A percentile compares a stretch with the other conserved stretches of the same genome.
Conservation (phyloP, 2,113 vertebrate species). For the Tragulus kanchil region DNA sequence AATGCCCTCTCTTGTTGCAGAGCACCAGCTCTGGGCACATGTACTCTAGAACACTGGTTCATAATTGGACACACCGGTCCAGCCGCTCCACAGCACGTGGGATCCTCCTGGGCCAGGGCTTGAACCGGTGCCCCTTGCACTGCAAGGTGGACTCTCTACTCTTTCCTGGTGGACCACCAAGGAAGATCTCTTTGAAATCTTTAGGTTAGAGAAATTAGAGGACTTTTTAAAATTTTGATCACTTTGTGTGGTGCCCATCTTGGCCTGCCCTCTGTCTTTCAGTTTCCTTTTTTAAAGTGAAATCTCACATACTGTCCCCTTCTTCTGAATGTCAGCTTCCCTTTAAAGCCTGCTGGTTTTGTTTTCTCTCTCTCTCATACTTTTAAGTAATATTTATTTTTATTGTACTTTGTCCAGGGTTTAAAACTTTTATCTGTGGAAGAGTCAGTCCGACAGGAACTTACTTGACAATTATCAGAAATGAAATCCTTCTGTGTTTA, state of each 20-base stretch:
- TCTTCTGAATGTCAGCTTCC: not conserved
- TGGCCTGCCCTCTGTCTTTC: not conserved
- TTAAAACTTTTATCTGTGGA: not conserved
- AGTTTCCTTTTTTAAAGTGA: not conserved
- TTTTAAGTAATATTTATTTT: conserved; percentile 6
- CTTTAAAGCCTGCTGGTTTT: not conserved
- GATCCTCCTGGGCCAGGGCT: too few species aligned
- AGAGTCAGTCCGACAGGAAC: not conserved
- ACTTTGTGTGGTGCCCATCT: not conserved
- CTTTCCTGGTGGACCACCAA: too few species aligned
- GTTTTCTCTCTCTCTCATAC: not conserved
- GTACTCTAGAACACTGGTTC: too few species aligned
- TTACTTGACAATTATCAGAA: not conserved
- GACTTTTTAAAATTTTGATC: not conserved
- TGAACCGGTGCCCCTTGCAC: too few species aligned
- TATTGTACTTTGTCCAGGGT: not conserved
- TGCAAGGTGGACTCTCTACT: too few species aligned
- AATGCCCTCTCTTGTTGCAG: too few species aligned
- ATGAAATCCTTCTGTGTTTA: not conserved
- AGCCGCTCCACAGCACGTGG: too few species aligned
- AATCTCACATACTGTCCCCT: not conserved
- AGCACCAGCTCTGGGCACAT: too few species aligned
- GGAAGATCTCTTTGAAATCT: too few species aligned
- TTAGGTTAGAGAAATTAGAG: not conserved
- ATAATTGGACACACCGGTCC: too few species aligned